phyloP scores from a whole-genome alignment of 2,113 vertebrate species.

The Tragelaphus buxtoni region DNA sequence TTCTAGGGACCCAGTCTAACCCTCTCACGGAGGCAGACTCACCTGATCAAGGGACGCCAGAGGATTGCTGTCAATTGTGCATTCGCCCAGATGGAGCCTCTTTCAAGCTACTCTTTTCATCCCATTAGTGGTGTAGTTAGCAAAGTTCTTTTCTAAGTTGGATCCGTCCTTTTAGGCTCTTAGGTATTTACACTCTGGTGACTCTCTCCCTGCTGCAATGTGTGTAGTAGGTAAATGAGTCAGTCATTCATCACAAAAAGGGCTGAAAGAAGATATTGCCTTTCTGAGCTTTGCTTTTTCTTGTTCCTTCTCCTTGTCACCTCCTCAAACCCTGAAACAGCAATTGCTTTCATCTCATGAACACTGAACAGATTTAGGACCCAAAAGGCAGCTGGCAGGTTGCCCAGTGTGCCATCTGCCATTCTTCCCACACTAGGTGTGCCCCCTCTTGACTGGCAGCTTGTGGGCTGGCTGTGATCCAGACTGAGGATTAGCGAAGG shows the following conservation, averaged over 20 bases:
- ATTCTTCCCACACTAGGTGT: constrained; percentile 39
- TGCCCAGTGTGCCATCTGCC: constrained; percentile 52
- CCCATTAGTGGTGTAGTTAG: background rate
- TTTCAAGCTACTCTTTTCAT: background rate
- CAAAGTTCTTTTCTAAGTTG: background rate
- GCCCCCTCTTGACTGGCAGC: constrained; percentile 48
- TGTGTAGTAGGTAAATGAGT: background rate
- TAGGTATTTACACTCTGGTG: background rate
- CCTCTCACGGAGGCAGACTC: background rate
- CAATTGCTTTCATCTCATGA: constrained; percentile 28
- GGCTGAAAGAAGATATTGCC: constrained; percentile 18
- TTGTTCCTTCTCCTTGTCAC: constrained; percentile 24
- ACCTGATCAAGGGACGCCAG: background rate
- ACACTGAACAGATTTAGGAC: constrained; percentile 49
- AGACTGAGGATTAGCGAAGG: background rate
- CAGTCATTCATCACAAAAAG: background rate
- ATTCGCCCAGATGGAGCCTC: background rate
- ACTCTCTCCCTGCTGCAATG: background rate
- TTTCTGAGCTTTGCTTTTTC: constrained; percentile 38
- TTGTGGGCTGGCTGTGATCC: constrained; percentile 27
- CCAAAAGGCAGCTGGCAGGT: constrained; percentile 33
- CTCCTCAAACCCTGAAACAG: constrained; percentile 38
- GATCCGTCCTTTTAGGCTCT: background rate
- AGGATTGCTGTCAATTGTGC: background rate
- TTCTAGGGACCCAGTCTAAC: background rate